phyloP scores from a whole-genome alignment of 2,797 vertebrate genomes.

The Syngnathus rostellatus region DNA sequence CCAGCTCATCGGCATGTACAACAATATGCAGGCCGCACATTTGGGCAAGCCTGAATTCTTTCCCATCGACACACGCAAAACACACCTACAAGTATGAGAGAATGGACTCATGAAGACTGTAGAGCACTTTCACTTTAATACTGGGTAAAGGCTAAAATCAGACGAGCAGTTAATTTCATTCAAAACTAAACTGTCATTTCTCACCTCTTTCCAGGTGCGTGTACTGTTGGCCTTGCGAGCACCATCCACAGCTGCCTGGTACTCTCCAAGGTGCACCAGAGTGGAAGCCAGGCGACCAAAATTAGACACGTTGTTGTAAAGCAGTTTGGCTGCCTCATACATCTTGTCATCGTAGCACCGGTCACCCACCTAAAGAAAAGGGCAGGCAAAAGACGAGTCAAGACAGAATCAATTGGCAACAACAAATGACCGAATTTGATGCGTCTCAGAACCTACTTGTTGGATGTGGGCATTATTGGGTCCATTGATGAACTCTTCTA shows the following conservation, averaged over 20 bases:
- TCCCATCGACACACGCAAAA: constrained; percentile 88
- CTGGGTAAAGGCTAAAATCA: not conserved
- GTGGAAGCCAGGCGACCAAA: constrained; percentile 88
- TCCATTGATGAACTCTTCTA: constrained; percentile 98
- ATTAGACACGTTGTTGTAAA: constrained; percentile 86
- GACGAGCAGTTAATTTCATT: not conserved
- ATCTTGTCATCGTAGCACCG: constrained; percentile 87
- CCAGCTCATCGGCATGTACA: constrained; percentile 89
- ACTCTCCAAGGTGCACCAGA: constrained; percentile 86
- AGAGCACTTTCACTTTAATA: not conserved
- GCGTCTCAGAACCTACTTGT: constrained; percentile 71
- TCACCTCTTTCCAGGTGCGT: constrained; percentile 89
- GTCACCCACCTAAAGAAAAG: constrained; percentile 77
- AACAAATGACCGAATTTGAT: not conserved
- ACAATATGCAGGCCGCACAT: constrained; percentile 91
- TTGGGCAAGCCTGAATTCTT: constrained; percentile 86
- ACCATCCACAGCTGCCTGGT: constrained; percentile 88
- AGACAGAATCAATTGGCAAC: not conserved
- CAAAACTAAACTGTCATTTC: not conserved
- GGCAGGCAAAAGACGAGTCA: not conserved
- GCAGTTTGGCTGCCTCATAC: constrained; percentile 86
- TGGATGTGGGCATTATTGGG: constrained; percentile 99
- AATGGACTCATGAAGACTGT: not conserved
- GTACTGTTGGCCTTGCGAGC: constrained; percentile 90
- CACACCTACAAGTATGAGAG: constrained; percentile 72